Base-by-base conservation (phyloP, 2,797 vertebrate species). In the Spheniscus humboldti region DNA sequence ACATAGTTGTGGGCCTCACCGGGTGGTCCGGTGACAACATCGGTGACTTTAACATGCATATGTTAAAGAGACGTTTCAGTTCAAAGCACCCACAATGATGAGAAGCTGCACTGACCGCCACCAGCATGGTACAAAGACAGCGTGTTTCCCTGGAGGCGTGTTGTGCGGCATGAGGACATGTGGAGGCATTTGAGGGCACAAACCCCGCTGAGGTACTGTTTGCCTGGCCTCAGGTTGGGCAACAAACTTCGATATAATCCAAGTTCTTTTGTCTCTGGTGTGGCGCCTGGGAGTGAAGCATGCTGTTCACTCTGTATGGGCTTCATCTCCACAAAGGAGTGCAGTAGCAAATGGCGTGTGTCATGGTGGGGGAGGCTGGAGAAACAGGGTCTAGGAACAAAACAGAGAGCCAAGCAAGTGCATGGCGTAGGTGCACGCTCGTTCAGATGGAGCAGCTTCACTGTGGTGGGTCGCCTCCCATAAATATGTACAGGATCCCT, bases 41-140 rank as follows among this genome's bases (percentile, higher is more conserved):
- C 41, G 24, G 18, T 17, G 16, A 62, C 25, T 55, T 67, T 33
- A 39, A 10, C 52, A n/a, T 0, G 0, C 1, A 1, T 1, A 5
- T 7, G 8, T 6, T 13, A 60, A 24, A 43, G 53, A 55, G 23
- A 18, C 0, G 0, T 75, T 67, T 79, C 2, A 1, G 31, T 56
- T 76, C 76, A 3, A 47, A 30, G 74, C 22, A 28, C 20, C 31
- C 68, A 9, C 10, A 35, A 16, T 2, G 31, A 57, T 10, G 35
- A 17, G 8, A 30, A 45, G 35, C 11, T 48, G 52, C 19, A 1
- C 28, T 41, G 41, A 5, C 2, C 53, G 33, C 28, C 72, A 37
- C 6, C 33, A 67, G 72, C 57, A 13, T 0, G 48, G 30, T 24
- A 67, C 39, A 63, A 33, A n/a, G 24, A 30, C 23, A 63, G 64